Evolutionary conservation across 2,888 invertebrate species (phyloP), one percentile per base, ranked within the genome.

Genomic region (Drosophila rubida): DNA sequence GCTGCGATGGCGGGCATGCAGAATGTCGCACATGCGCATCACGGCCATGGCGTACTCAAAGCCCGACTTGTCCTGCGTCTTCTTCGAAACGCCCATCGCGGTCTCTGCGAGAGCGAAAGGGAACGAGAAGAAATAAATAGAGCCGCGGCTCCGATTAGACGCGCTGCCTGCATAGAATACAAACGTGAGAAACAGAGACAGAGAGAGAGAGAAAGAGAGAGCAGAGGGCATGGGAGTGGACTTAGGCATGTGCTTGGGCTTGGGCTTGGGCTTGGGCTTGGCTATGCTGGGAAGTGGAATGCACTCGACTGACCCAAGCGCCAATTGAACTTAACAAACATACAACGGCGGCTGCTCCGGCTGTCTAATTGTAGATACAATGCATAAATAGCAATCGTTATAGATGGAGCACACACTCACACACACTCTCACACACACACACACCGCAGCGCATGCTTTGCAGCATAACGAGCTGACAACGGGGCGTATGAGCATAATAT

Each of bases 21-120:
- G 93, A 79, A 97, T 96, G 82, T 96, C 96, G 85, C 96, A 96
- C 96, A 97, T 96, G 89, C 96, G 96, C 96, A 96, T 96, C 4
- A 97, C 96, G 69, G 96, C 96, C 94, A 96, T 95, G 0, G 96
- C 96, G 82, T 96, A 97, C 91, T 96, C 96, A 84, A 95, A 95
- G 37, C 96, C 96, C 71, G 96, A 96, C 89, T 95, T 94, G 77
- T 95, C 95, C 91, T 96, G 96, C 0, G 96, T 96, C 72, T 93
- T 94, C 90, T 96, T 96, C 80, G 95, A 96, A 0, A 97, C 96
- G 51, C 97, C 97, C 97, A 97, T 97, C 0, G 96, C 97, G 35
- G 97, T 97, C 93, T 97, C 96, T 95, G 73, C 0, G 80, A 70
- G 4, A 19, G 48, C 13, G 22, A 30, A 4, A 45, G 16, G 4